These are phyloP conservation scores for Patiria miniata DNA, from an alignment of 35 echinoderm and acorn worm species.

Conservation along the genomic window DNA sequence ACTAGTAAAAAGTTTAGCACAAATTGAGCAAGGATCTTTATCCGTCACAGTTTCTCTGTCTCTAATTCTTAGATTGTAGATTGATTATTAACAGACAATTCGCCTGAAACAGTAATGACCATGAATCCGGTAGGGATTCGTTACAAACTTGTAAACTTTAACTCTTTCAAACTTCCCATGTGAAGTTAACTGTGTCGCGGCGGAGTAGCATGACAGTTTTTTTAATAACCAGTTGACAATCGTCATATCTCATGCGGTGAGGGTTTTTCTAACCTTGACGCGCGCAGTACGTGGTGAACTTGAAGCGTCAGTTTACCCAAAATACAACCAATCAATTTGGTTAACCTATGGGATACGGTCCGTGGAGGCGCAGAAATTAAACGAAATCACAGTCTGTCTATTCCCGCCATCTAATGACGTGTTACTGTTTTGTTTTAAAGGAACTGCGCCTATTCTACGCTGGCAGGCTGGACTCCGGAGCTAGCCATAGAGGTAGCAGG, in stretches of 20 bases:
- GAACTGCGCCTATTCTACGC: not conserved
- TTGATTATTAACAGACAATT: too few species aligned
- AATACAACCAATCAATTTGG: constrained; percentile 14
- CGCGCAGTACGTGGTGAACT: constrained; percentile 6
- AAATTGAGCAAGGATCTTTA: too few species aligned
- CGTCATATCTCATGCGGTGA: not conserved
- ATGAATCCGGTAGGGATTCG: too few species aligned
- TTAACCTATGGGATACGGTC: not conserved
- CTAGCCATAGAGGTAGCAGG: not conserved
- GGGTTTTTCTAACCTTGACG: constrained; percentile 15
- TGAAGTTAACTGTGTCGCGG: too few species aligned
- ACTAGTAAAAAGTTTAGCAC: too few species aligned
- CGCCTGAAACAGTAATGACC: too few species aligned
- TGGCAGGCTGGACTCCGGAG: not conserved
- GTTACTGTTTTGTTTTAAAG: not conserved
- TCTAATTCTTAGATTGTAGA: too few species aligned
- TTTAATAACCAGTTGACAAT: too few species aligned
- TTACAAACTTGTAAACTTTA: too few species aligned
- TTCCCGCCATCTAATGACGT: not conserved
- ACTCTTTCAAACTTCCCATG: too few species aligned
- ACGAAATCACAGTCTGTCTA: not conserved
- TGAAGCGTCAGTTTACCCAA: not conserved
- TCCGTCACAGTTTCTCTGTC: too few species aligned
- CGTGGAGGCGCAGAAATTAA: constrained; percentile 2
- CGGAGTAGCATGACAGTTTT: too few species aligned